Base-by-base conservation (phyloP, 2,797 vertebrate genomes). In the Clarias laeviceps region DNA sequence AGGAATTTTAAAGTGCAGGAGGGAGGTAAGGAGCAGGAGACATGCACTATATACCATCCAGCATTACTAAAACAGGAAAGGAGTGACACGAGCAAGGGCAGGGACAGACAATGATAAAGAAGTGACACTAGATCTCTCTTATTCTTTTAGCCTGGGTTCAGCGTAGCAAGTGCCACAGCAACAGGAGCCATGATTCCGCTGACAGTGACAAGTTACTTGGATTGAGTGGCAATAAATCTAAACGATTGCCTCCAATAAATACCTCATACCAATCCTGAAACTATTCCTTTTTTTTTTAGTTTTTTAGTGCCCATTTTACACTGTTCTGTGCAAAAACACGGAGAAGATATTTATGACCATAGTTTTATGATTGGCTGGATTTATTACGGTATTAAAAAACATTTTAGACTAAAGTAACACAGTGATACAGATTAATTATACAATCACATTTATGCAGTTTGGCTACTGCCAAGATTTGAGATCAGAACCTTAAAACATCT, bases 1-100 rank as follows among this genome's bases (percentile, higher is more conserved):
- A 65, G 61, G 85, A 85, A 85, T 56, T 37, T 50, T 85, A 57
- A 73, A 65, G 69, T 57, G 78, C 32, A 62, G 56, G 78, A 56
- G 59, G 69, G 65, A 45, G 62, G 78, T 50, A 80, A 80, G 61
- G n/a, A 65, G 37, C 27, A 24, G 57, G 68, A 62, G 34, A 86
- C 37, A 37, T 82, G 61, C 20, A 54, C 70, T 37, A 61, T 66
- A 32, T 59, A 61, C 64, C 56, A 57, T n/a, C 54, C 54, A 29
- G 14, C 54, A 62, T 59, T 29, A 66, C 69, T 74, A 45, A 74
- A 54, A 64, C 57, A 65, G 69, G 54, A 73, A 56, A 82, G 73
- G 37, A 80, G 61, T 76, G 32, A 59, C 73, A 82, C 34, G 32
- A 70, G 34, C 57, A 56, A 34, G 69, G 50, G 57, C 59, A 85